phyloP scores from a whole-genome alignment of 2,797 vertebrate genomes.

The Phoebastria nigripes region DNA sequence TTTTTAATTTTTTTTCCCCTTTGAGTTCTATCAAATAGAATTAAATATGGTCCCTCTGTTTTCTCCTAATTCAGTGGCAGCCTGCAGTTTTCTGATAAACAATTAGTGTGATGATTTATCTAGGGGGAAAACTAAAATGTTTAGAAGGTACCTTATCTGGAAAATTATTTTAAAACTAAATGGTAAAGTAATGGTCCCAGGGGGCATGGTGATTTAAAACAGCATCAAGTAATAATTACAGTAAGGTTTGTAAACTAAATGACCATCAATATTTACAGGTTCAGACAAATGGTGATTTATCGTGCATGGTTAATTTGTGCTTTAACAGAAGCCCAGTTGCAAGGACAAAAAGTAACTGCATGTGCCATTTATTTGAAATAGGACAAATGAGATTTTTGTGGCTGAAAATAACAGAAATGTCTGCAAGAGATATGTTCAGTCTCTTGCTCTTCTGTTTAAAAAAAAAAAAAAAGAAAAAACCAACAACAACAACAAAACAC shows the following conservation, averaged over 20 bases:
- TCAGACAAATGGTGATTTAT: conserved; percentile 25
- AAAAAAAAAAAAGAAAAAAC: background rate
- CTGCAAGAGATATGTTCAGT: background rate
- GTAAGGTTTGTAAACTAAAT: background rate
- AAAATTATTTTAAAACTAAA: conserved; percentile 46
- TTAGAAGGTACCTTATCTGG: background rate
- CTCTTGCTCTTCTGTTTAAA: background rate
- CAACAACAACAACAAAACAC: background rate
- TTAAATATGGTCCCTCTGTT: background rate
- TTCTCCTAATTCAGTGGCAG: background rate
- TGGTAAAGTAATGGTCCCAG: background rate
- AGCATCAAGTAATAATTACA: background rate
- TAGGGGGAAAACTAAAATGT: background rate
- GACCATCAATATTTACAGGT: background rate
- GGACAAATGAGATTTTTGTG: background rate
- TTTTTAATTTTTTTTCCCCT: background rate
- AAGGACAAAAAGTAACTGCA: background rate
- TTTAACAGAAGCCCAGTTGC: background rate
- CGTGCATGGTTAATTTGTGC: background rate
- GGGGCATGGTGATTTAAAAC: background rate
- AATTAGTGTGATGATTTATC: conserved; percentile 35
- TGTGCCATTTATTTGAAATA: background rate
- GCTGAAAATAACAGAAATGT: background rate
- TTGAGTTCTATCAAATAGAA: background rate
- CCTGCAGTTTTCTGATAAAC: conserved; percentile 35